A percentile compares a stretch with the other conserved stretches of the same genome.
Evolutionary conservation across 2,797 vertebrate genomes (phyloP).

Genomic region (Protonibea diacanthus): DNA sequence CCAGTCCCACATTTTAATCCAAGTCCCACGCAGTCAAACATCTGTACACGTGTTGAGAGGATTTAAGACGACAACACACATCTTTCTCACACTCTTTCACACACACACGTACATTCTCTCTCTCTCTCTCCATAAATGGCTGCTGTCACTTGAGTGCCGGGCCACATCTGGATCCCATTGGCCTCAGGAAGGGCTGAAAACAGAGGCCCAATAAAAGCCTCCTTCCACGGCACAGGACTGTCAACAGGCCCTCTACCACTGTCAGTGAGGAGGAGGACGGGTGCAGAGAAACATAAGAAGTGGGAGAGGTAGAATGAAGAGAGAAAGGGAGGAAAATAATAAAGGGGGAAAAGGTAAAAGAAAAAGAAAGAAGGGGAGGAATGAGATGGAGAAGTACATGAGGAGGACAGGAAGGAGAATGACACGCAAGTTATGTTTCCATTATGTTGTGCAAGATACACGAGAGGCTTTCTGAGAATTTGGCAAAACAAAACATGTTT

Average conservation of each 20-base stretch:
- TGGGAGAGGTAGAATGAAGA: background rate
- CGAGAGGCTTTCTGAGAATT: background rate
- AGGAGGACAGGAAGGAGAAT: background rate
- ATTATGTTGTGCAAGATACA: background rate
- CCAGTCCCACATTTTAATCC: too few species aligned
- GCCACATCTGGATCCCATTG: conserved; percentile 81
- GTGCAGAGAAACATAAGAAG: background rate
- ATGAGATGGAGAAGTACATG: background rate
- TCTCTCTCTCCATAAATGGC: conserved; percentile 69
- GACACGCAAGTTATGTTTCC: background rate
- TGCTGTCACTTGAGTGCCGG: conserved; percentile 64
- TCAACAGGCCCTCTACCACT: conserved; percentile 57
- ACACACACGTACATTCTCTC: background rate
- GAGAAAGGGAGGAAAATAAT: background rate
- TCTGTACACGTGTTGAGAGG: conserved; percentile 30
- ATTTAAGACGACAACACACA: conserved; percentile 26
- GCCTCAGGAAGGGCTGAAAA: conserved; percentile 73
- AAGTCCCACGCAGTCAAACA: conserved; percentile 4
- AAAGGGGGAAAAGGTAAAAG: background rate
- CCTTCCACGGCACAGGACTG: conserved; percentile 62
- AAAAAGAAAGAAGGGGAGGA: background rate
- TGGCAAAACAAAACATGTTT: background rate
- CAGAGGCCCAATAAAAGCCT: conserved; percentile 74
- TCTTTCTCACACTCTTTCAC: conserved; percentile 36
- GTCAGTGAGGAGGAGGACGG: background rate